Evolutionary conservation across 2,113 vertebrate species (phyloP).

Genomic region (Pao palembangensis): DNA sequence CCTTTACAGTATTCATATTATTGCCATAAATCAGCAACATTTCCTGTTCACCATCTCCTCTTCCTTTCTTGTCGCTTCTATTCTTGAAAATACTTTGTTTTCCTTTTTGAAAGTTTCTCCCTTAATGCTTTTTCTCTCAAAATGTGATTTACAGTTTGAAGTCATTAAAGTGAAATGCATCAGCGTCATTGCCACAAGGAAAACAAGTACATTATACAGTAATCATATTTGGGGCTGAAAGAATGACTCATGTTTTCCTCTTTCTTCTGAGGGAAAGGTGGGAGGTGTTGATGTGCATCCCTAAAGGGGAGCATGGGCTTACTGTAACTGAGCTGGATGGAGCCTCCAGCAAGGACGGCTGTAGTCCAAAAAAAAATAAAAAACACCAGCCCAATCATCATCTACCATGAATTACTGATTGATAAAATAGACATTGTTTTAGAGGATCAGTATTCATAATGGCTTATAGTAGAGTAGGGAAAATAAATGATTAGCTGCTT

Average conservation of each 20-base stretch:
- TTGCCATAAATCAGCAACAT: too few species aligned
- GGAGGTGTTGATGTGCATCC: conserved; percentile 5
- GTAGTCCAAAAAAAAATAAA: conserved; percentile 1
- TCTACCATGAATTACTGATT: conserved; percentile 8
- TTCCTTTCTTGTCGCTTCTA: background rate
- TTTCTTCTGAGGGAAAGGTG: conserved; percentile 15
- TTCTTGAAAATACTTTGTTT: background rate
- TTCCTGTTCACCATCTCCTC: background rate
- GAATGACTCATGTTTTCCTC: conserved; percentile 35
- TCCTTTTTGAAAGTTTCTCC: background rate
- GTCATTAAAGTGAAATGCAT: conserved; percentile 6
- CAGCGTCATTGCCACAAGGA: conserved; percentile 5
- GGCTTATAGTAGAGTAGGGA: too few species aligned
- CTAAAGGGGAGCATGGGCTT: background rate
- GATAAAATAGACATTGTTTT: conserved; percentile 5
- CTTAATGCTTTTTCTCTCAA: background rate
- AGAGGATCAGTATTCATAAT: background rate
- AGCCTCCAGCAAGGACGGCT: conserved; percentile 15
- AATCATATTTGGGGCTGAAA: conserved; percentile 21
- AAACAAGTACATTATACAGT: conserved; percentile 2
- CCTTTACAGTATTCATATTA: conserved; percentile 4
- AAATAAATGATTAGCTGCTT: too few species aligned
- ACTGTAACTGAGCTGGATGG: conserved; percentile 37
- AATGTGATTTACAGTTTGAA: background rate
- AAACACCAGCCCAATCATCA: conserved; percentile 17